A percentile compares a stretch with the other conserved stretches of the same genome.
Evolutionary conservation across 2,888 invertebrate genomes (phyloP).

Genomic region (Plutella xylostella): DNA sequence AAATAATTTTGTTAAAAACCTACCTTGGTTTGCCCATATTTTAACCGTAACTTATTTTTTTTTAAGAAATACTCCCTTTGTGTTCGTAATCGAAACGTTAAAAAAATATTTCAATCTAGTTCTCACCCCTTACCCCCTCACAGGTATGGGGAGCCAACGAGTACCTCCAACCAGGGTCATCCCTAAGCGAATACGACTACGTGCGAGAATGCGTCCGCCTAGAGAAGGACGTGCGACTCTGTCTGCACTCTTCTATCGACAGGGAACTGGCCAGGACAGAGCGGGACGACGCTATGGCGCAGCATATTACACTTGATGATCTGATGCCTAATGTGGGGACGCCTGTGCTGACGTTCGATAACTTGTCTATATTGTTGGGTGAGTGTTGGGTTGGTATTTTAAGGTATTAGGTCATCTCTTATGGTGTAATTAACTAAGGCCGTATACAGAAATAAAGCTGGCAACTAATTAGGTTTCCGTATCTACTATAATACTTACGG

Average conservation of each 20-base stretch:
- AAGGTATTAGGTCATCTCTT: too few relatives aligned
- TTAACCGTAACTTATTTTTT: too few relatives aligned
- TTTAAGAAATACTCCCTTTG: too few relatives aligned
- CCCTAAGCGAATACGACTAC: conserved; percentile 91
- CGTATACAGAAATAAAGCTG: too few relatives aligned
- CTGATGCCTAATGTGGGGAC: conserved; percentile 80
- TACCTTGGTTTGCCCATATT: too few relatives aligned
- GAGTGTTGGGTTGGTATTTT: conserved; percentile 29
- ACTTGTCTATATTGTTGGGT: conserved; percentile 87
- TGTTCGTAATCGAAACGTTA: too few relatives aligned
- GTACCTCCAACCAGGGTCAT: conserved; percentile 86
- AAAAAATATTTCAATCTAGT: too few relatives aligned
- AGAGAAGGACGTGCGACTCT: conserved; percentile 86
- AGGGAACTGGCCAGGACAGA: conserved; percentile 81
- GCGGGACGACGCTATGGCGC: conserved; percentile 83
- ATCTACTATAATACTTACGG: too few relatives aligned
- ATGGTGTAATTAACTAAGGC: too few relatives aligned
- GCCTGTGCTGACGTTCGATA: conserved; percentile 83
- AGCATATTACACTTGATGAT: conserved; percentile 81
- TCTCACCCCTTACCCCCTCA: too few relatives aligned
- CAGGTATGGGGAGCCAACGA: conserved; percentile 91
- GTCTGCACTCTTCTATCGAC: conserved; percentile 74
- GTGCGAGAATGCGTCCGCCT: conserved; percentile 93
- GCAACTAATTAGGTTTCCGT: too few relatives aligned
- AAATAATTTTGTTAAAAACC: too few relatives aligned